A percentile compares a stretch with the other conserved stretches of the same genome.
phyloP scores from a whole-genome alignment of 2,113 vertebrate genomes.

The Sterna hirundo region DNA sequence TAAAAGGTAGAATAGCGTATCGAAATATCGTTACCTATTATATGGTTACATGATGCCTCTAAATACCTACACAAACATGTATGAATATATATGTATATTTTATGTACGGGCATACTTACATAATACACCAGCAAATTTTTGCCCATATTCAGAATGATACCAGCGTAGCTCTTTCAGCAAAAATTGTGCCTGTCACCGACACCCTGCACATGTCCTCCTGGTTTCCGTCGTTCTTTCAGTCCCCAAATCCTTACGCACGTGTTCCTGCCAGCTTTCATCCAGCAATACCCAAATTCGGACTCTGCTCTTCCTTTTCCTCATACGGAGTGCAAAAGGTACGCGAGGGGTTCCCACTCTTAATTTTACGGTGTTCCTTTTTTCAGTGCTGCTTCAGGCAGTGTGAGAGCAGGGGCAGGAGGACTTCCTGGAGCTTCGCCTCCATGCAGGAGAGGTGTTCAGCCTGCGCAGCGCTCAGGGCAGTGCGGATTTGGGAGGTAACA shows the following conservation, averaged over 20 bases:
- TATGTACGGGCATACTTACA: background rate
- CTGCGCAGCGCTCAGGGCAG: background rate
- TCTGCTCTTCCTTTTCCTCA: background rate
- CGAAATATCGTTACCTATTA: background rate
- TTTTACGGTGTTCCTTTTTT: background rate
- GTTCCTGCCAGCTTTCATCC: background rate
- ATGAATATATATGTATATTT: background rate
- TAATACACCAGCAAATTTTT: background rate
- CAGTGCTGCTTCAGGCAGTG: fast-evolving
- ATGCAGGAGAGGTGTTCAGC: background rate
- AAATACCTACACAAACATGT: background rate
- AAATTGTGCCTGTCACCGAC: background rate
- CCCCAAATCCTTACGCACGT: background rate
- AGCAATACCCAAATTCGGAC: background rate
- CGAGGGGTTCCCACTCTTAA: background rate
- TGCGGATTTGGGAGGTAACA: background rate
- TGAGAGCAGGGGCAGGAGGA: background rate
- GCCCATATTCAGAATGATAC: background rate
- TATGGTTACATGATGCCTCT: background rate
- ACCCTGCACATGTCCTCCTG: background rate
- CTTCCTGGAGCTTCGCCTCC: background rate
- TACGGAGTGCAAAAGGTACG: background rate
- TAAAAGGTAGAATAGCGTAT: background rate
- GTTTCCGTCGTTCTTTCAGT: background rate
- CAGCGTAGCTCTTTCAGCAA: background rate